phyloP scores from a whole-genome alignment of 2,888 invertebrate genomes.

The Crocallis elinguaria region DNA sequence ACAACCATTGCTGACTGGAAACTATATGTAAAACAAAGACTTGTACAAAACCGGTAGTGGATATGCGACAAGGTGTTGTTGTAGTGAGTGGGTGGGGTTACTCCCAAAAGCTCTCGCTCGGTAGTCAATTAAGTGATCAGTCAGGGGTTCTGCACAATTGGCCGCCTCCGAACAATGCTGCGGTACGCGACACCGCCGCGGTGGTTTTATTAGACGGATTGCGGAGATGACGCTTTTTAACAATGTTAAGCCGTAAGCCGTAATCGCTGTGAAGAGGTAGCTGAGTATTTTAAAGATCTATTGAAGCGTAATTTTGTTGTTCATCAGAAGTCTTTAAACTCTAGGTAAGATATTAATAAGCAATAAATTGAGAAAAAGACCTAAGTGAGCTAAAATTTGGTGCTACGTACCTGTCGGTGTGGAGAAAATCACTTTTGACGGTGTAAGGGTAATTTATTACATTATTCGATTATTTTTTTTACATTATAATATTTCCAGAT shows the following conservation, averaged over 20 bases:
- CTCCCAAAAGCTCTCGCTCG: constrained; percentile 70
- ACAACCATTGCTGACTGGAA: constrained; percentile 41
- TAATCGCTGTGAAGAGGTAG: constrained; percentile 31
- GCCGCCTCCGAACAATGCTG: constrained; percentile 79
- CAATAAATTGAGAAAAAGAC: too few relatives aligned
- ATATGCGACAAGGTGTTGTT: constrained; percentile 17
- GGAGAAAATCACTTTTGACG: too few relatives aligned
- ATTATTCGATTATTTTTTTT: too few relatives aligned
- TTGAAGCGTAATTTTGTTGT: not conserved
- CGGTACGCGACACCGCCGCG: constrained; percentile 51
- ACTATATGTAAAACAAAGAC: not conserved
- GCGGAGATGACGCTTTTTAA: constrained; percentile 62
- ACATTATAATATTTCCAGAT: too few relatives aligned
- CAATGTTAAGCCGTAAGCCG: constrained; percentile 51
- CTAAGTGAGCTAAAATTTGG: too few relatives aligned
- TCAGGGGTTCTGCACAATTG: constrained; percentile 82
- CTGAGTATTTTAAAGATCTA: not conserved
- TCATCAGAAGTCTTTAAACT: too few relatives aligned
- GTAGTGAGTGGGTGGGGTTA: constrained; percentile 38
- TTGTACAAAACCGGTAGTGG: constrained; percentile 44
- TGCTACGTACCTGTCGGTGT: too few relatives aligned
- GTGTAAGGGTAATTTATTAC: too few relatives aligned
- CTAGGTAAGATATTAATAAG: too few relatives aligned
- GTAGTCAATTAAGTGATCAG: constrained; percentile 83
- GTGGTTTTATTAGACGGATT: constrained; percentile 68